These are phyloP conservation scores for Chymomyza procnemis DNA, from an alignment of 2,888 invertebrate species.

Conservation along the genomic window DNA sequence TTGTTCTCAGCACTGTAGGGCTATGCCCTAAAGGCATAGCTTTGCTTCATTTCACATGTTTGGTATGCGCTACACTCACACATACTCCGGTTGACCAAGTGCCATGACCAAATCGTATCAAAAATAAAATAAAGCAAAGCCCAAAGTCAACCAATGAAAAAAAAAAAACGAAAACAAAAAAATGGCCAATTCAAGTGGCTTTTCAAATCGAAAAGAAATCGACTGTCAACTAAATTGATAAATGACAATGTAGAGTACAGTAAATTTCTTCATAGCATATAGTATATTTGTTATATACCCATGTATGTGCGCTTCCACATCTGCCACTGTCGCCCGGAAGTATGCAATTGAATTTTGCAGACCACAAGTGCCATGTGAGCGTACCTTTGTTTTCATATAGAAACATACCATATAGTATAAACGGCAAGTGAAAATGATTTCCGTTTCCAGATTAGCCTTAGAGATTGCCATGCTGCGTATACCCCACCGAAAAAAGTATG, in stretches of 20 bases:
- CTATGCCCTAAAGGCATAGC: background rate
- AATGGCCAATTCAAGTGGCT: conserved; percentile 57
- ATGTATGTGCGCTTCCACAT: background rate
- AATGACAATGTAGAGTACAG: conserved; percentile 43
- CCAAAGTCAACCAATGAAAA: background rate
- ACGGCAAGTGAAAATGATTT: conserved; percentile 47
- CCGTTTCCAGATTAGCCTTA: conserved; percentile 54
- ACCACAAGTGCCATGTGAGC: conserved; percentile 20
- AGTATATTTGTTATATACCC: conserved; percentile 23
- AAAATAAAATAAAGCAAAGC: conserved; percentile 8
- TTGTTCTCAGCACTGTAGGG: no score
- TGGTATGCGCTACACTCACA: background rate
- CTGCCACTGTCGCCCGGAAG: conserved; percentile 33
- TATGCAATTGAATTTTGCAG: conserved; percentile 52
- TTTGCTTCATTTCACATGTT: conserved; percentile 26
- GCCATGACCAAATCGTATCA: conserved; percentile 21
- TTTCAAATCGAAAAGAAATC: conserved; percentile 70
- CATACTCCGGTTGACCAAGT: conserved; percentile 32
- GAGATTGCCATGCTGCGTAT: conserved; percentile 48
- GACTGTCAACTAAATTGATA: conserved; percentile 75
- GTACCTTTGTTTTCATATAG: background rate
- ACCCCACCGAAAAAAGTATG: conserved; percentile 11
- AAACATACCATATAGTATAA: background rate
- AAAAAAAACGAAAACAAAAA: conserved; percentile 11
- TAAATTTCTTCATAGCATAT: conserved; percentile 8